Percentiles rank a stretch among this genome's conserved stretches.
Evolutionary conservation across 2,113 vertebrate species (phyloP).

Genomic region (Ptilorrhoa leucosticta): DNA sequence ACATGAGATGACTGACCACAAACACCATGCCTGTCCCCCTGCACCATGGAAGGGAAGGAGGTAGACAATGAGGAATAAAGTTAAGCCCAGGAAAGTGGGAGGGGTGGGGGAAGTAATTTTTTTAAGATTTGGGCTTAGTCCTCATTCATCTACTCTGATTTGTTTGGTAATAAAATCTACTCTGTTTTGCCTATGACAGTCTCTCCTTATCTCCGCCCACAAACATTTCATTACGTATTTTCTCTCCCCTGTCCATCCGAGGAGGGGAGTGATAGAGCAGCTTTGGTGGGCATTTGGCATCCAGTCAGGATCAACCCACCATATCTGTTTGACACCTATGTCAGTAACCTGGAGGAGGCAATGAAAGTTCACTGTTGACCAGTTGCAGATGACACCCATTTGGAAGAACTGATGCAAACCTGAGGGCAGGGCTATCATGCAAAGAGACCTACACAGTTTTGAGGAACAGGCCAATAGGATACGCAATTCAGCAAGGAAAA

Average conservation of each 20-base stretch:
- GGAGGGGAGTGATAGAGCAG: not conserved
- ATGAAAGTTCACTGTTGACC: not conserved
- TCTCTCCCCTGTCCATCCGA: not conserved
- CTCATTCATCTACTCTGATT: not conserved
- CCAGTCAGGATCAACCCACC: not conserved
- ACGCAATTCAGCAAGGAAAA: not conserved
- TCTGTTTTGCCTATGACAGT: not conserved
- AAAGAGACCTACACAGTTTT: not conserved
- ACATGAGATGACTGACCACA: accelerated
- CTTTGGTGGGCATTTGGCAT: not conserved
- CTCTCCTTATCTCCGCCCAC: not conserved
- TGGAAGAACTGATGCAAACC: not conserved
- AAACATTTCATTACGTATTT: not conserved
- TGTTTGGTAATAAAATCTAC: not conserved
- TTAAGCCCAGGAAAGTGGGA: not conserved
- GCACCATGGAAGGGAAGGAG: not conserved
- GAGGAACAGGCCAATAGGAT: not conserved
- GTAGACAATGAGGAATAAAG: not conserved
- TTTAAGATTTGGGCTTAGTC: not conserved
- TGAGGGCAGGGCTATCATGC: not conserved
- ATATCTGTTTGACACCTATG: not conserved
- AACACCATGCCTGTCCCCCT: not conserved
- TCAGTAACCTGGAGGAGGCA: not conserved
- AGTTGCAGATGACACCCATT: not conserved
- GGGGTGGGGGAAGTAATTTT: not conserved